Evolutionary conservation across 2,888 invertebrate genomes (phyloP).

Genomic region (Heliothis peltigera): DNA sequence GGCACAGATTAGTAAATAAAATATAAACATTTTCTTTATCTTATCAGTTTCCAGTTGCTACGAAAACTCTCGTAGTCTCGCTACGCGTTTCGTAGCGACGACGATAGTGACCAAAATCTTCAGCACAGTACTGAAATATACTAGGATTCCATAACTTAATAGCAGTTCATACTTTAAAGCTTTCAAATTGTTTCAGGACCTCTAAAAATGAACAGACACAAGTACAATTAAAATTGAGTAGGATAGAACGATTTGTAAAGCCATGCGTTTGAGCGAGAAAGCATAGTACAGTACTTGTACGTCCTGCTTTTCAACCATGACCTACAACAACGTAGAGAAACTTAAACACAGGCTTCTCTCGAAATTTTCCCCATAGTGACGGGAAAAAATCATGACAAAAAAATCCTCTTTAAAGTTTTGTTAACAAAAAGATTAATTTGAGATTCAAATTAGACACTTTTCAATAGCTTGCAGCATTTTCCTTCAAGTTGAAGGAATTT

Average conservation of each 20-base stretch:
- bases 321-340: constrained; percentile 10
- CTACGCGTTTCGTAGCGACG: constrained; percentile 19
- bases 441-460: too few relatives aligned
- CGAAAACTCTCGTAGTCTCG: constrained; percentile 8
- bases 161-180: constrained; percentile 2
- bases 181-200: not conserved
- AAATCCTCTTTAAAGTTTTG: too few relatives aligned
- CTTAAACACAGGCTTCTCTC: not conserved
- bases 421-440: too few relatives aligned
- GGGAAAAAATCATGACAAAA: too few relatives aligned
- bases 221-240: not conserved
- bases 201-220: not conserved
- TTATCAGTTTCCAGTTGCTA: too few relatives aligned
- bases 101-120: constrained; percentile 11
- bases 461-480: too few relatives aligned
- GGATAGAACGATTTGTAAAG: not conserved
- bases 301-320: constrained; percentile 19
- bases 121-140: constrained; percentile 13
- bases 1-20: too few relatives aligned
- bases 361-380: too few relatives aligned
- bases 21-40: too few relatives aligned
- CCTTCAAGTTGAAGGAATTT: too few relatives aligned
- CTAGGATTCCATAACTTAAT: constrained; percentile 9
- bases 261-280: not conserved
- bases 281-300: not conserved